Base-by-base conservation (phyloP, 1,140 invertebrate genomes). In the Pseudomyrmex dendroicus region DNA sequence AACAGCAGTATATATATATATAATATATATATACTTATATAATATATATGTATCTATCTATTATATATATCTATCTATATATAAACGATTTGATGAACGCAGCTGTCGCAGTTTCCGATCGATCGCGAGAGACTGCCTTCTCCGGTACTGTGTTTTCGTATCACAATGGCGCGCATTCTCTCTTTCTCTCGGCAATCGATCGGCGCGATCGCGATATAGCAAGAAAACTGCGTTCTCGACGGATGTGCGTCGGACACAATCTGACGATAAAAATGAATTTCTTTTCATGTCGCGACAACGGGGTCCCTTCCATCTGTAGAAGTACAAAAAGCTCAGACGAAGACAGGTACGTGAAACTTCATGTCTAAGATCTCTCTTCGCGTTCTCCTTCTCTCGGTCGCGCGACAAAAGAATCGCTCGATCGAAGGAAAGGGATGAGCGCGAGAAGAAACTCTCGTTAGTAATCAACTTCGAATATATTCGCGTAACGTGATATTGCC, bases 261-360 rank as follows among this genome's bases (percentile, higher is more conserved):
- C 72, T 89, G 9, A 86, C 72, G 84, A 84, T 88, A 73, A 83
- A 35, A 86, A 89, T 89, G 20, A 88, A 82, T 89, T 84, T 86
- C 63, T 86, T 89, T 89, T 88, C 86, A 89, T 89, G 82, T 20
- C 73, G 52, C 67, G 84, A 67, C 72, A 68, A 52, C 66, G 74
- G 68, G 35, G 35, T 35, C 35, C n/a, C n/a, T 63, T 35, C 73
- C 84, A 57, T 9, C 68, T 56, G 46, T 96, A 98, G 96, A 97
- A 98, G 96, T 98, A 98, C 95, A 97, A 98, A 95, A 98, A 98
- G 94, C 96, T 98, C 91, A 96, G 97, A 92, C 95, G 98, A 95
- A 95, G 97, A 95, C 97, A 98, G 96, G 97, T 97, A 96, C 95
- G 94, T 95, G 94, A 63, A 44, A 63, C 17, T 56, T 82, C 17